These are phyloP conservation scores for Falco naumanni DNA, from an alignment of 2,797 vertebrate genomes.

Conservation along the genomic window DNA sequence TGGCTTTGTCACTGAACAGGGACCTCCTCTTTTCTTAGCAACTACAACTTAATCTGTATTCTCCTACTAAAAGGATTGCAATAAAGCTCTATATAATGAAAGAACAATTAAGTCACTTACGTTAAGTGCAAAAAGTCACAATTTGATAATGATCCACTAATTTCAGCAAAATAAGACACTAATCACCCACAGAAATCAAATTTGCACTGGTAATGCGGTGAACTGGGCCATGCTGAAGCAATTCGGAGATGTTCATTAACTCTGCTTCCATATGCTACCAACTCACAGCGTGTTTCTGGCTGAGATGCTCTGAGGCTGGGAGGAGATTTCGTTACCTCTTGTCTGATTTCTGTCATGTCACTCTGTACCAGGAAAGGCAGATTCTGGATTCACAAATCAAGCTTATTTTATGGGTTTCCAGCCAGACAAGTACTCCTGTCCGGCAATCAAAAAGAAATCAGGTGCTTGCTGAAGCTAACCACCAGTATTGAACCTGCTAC, in stretches of 20 bases:
- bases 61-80: not conserved
- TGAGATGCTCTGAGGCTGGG: fast-evolving
- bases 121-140: not conserved
- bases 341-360: not conserved
- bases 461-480: not conserved
- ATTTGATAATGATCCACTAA: slow-evolving; percentile 51
- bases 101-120: slow-evolving; percentile 33
- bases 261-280: not conserved
- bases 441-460: not conserved
- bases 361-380: not conserved
- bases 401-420: not conserved
- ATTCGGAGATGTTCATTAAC: not conserved
- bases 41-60: not conserved
- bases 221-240: not conserved
- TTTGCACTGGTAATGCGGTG: not conserved
- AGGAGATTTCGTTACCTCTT: fast-evolving
- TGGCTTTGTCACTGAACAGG: not conserved
- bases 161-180: slow-evolving; percentile 26
- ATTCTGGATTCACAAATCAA: not conserved
- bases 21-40: not conserved
- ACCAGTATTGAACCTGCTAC: not conserved
- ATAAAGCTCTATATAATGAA: not conserved
- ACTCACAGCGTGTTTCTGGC: fast-evolving
- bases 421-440: too few species aligned
- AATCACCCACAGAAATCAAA: slow-evolving; percentile 26